Evolutionary conservation across 1,140 invertebrate genomes (phyloP), one percentile per base, ranked within the genome.

Genomic region (Tribolium madens): DNA sequence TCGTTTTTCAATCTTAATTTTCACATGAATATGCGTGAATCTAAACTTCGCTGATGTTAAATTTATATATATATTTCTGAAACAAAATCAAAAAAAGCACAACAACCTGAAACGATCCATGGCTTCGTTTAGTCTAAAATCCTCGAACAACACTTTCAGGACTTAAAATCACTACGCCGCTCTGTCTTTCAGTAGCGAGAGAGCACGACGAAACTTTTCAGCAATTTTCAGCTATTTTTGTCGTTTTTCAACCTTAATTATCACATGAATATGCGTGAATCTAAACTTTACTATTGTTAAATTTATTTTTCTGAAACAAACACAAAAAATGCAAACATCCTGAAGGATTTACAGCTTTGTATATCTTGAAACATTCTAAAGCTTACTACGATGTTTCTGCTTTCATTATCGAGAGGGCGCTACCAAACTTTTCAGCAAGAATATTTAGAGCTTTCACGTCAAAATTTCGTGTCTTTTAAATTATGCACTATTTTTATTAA

Each of bases 21-120:
- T 52, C 52, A 72, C 70, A 72, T 72, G 70, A 72, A 72, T 72
- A 72, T 72, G 70, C 18, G 52, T 72, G 70, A 72, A 26, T n/a
- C 70, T 48, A 26, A 64, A 64, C 57, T 64, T 64, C 57, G 57
- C 57, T 64, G 36, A 26, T 33, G 21, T 31, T 21, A 33, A 64
- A 64, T 64, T 64, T 64, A 64, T n/a, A n/a, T n/a, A n/a, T n/a
- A n/a, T 64, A 36, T 64, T 26, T 1, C 26, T 33, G 4, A 14
- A 33, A 64, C 31, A 13, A 31, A 64, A 64, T 36, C 7, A 31
- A 50, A 15, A 50, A 50, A 14, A 12, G 13, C 12, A n/a, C n/a
- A n/a, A n/a, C n/a, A n/a, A n/a, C n/a, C n/a, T n/a, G n/a, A n/a
- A n/a, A n/a, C n/a, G n/a, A n/a, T 31, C 2, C 2, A 47, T 47